Conservation (phyloP, 2,888 invertebrate genomes). For the Stenotaenia linearis region DNA sequence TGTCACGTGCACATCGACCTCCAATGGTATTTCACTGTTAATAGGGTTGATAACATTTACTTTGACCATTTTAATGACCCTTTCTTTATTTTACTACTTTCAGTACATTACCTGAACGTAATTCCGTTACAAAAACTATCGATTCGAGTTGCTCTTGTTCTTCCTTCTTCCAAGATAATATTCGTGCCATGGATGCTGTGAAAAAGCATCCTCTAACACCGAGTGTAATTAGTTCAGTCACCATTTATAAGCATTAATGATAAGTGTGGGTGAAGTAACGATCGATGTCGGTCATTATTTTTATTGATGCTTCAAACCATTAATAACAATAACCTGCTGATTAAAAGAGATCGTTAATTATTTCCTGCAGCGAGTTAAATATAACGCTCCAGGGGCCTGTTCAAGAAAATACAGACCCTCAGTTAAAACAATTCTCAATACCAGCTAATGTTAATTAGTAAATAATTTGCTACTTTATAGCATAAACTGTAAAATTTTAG, state of each 20-base stretch:
- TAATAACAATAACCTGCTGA: neutral
- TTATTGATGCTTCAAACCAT: neutral
- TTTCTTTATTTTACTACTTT: neutral
- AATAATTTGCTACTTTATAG: no score
- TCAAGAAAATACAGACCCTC: no score
- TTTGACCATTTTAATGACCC: neutral
- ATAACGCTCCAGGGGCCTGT: no score
- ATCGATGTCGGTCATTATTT: neutral
- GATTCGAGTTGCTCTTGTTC: conserved; percentile 4
- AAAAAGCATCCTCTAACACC: conserved; percentile 30
- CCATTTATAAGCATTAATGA: neutral
- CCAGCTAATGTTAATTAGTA: no score
- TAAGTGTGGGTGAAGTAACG: neutral
- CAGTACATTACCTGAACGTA: conserved; percentile 26
- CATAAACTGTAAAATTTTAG: no score
- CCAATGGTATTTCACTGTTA: neutral
- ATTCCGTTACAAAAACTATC: conserved; percentile 29
- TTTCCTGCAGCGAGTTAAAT: no score
- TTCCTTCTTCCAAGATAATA: conserved; percentile 10
- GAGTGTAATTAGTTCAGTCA: neutral
- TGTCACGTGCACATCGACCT: conserved; percentile 3
- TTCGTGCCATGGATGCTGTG: conserved; percentile 27
- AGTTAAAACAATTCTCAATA: no score
- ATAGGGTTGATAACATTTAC: neutral
- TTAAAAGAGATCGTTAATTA: neutral